Evolutionary conservation across 2,113 vertebrate genomes (phyloP).

Genomic region (Gnathonemus echidnorhynchus): DNA sequence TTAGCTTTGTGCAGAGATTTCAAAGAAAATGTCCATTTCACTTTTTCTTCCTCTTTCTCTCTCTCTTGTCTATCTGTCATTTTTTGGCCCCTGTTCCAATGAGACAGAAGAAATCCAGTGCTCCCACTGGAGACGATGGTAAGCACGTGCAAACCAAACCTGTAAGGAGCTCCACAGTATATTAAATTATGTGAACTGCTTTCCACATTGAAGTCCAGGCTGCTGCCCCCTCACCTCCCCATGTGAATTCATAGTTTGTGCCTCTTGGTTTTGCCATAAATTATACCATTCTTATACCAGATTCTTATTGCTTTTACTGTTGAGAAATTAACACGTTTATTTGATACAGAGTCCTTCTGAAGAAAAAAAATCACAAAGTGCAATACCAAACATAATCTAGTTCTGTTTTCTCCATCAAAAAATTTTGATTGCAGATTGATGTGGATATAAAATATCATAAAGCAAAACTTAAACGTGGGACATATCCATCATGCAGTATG

Average conservation of each 20-base stretch:
- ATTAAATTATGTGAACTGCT: not conserved
- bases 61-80: not conserved
- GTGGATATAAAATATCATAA: not conserved
- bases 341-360: not conserved
- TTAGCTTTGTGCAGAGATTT: not conserved
- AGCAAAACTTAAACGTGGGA: not conserved
- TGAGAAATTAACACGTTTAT: not conserved
- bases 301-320: not conserved
- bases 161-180: not conserved
- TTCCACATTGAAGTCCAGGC: not conserved
- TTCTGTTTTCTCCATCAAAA: not conserved
- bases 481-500: not conserved
- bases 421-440: not conserved
- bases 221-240: not conserved
- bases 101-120: slow-evolving; percentile 3
- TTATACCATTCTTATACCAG: not conserved
- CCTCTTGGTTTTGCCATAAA: not conserved
- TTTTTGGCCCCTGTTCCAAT: not conserved
- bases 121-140: not conserved
- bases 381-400: not conserved
- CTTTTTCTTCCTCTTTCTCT: not conserved
- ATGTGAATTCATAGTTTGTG: not conserved
- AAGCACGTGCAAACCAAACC: not conserved
- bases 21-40: not conserved
- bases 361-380: not conserved